Evolutionary conservation across 2,888 invertebrate genomes (phyloP).

Genomic region (Cataglyphis livida): DNA sequence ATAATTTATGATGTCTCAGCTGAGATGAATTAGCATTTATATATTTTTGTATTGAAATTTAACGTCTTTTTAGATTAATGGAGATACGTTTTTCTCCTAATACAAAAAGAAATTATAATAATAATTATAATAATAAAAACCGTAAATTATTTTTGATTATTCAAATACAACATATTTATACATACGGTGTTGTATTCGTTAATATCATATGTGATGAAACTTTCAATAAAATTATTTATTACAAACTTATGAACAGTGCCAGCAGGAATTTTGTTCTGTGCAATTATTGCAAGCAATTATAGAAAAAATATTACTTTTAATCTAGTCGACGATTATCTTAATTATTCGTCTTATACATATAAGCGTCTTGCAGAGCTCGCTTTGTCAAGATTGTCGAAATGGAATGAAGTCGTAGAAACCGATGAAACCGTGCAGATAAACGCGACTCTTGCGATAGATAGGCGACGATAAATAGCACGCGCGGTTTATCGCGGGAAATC

Average conservation of each 20-base stretch:
- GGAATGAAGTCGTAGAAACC: background rate
- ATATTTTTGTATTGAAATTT: background rate
- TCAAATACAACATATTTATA: background rate
- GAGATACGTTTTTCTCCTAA: background rate
- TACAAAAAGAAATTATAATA: background rate
- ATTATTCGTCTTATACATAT: background rate
- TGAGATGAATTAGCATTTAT: background rate
- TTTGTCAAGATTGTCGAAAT: background rate
- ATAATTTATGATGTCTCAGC: background rate
- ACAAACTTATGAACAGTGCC: background rate
- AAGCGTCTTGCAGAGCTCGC: background rate
- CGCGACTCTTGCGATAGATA: constrained; percentile 12
- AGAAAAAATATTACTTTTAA: constrained; percentile 8
- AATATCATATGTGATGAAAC: background rate
- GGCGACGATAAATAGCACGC: constrained; percentile 27
- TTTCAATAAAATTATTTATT: background rate
- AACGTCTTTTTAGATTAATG: background rate
- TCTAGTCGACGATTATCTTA: background rate
- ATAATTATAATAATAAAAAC: too few relatives aligned
- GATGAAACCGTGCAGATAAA: constrained; percentile 26
- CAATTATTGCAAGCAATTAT: background rate
- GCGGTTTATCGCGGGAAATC: constrained; percentile 21
- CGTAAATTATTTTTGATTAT: background rate
- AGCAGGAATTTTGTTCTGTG: background rate
- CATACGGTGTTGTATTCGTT: background rate